Evolutionary conservation across 2,888 invertebrate species (phyloP).

Genomic region (Rotaria magnacalcarata): DNA sequence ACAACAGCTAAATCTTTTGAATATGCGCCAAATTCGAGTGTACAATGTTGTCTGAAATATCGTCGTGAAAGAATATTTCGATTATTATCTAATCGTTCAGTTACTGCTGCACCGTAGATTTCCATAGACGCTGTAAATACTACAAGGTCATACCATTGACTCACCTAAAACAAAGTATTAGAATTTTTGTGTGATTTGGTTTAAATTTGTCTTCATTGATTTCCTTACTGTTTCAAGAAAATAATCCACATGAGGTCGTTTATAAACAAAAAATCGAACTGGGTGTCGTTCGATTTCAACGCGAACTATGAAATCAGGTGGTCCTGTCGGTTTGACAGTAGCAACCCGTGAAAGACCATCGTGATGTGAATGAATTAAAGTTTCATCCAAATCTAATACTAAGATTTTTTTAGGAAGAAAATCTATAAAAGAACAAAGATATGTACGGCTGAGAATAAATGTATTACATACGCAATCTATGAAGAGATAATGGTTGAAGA

Average conservation of each 20-base stretch:
- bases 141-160: slow-evolving; percentile 96
- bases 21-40: slow-evolving; percentile 86
- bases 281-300: slow-evolving; percentile 96
- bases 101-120: slow-evolving; percentile 97
- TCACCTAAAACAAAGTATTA: slow-evolving; percentile 66
- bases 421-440: slow-evolving; percentile 63
- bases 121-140: slow-evolving; percentile 99
- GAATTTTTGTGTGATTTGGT: background rate
- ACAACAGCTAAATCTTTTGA: slow-evolving; percentile 97
- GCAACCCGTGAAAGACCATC: slow-evolving; percentile 87
- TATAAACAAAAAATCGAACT: slow-evolving; percentile 97
- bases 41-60: slow-evolving; percentile 91
- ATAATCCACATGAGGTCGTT: slow-evolving; percentile 97
- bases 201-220: background rate
- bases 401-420: slow-evolving; percentile 91
- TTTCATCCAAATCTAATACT: slow-evolving; percentile 95
- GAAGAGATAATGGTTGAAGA: slow-evolving; percentile 84
- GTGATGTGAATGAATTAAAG: slow-evolving; percentile 96
- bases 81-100: slow-evolving; percentile 92
- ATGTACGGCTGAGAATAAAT: slow-evolving; percentile 35
- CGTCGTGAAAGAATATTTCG: slow-evolving; percentile 83
- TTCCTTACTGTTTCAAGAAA: slow-evolving; percentile 83
- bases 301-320: slow-evolving; percentile 94
- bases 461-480: slow-evolving; percentile 77
- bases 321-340: slow-evolving; percentile 85